Evolutionary conservation across 2,113 vertebrate genomes (phyloP).

Genomic region (Eonycteris spelaea): DNA sequence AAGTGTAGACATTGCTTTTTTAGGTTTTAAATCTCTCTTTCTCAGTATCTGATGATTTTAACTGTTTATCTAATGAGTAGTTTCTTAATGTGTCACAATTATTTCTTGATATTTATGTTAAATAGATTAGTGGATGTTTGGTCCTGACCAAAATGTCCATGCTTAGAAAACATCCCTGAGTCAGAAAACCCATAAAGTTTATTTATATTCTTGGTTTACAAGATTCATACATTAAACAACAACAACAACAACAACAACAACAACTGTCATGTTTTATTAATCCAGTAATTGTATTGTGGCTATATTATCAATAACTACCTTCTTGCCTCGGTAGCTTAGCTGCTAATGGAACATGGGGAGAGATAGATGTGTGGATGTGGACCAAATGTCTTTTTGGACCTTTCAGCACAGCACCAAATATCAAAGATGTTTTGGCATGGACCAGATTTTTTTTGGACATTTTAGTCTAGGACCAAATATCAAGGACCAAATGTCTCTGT

Average conservation of each 20-base stretch:
- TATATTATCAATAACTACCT: not conserved
- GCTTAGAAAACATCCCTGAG: not conserved
- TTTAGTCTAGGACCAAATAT: not conserved
- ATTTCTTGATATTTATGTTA: slow-evolving; percentile 29
- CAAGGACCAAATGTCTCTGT: not conserved
- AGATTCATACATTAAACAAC: not conserved
- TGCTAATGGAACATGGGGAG: not conserved
- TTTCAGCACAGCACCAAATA: not conserved
- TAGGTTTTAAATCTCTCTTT: not conserved
- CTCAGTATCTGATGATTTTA: not conserved
- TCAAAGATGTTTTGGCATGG: not conserved
- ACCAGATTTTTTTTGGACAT: too few relatives aligned
- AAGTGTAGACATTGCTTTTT: not conserved
- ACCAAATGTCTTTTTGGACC: not conserved
- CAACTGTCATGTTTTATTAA: not conserved
- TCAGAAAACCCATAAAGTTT: not conserved
- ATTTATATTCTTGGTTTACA: not conserved
- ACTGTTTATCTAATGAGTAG: not conserved
- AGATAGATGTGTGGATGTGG: not conserved
- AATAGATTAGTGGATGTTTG: not conserved
- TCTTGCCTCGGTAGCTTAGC: not conserved
- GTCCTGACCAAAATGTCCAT: not conserved
- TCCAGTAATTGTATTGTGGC: not conserved
- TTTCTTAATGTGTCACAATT: not conserved
- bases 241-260: too few relatives aligned